Percentiles rank a stretch among this genome's conserved stretches.
These are phyloP conservation scores for Glaucidium brasilianum DNA, from an alignment of 2,113 vertebrate genomes.

Conservation along the genomic window DNA sequence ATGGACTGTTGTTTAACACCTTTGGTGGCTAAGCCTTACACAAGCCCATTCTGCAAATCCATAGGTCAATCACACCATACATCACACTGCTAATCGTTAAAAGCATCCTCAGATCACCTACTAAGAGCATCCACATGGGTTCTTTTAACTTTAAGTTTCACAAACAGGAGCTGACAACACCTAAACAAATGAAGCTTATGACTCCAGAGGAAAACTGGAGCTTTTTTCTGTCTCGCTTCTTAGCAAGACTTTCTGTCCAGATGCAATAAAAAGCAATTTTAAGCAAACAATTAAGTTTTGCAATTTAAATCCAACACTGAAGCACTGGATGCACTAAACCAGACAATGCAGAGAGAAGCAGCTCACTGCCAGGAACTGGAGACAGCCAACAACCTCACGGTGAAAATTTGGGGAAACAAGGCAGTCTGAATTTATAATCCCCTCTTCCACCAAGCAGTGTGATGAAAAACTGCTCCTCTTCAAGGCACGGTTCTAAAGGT, in stretches of 20 bases:
- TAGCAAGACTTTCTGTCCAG: not conserved
- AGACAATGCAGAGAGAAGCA: not conserved
- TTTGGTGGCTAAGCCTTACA: not conserved
- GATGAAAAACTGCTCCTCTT: not conserved
- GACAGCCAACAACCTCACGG: not conserved
- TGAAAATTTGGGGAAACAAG: not conserved
- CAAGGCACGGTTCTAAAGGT: not conserved
- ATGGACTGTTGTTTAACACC: rapidly evolving
- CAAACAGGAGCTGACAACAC: not conserved
- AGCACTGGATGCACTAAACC: not conserved
- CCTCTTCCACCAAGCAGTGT: not conserved
- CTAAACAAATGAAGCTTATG: not conserved
- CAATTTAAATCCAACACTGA: not conserved
- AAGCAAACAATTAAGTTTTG: not conserved
- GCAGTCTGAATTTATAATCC: not conserved
- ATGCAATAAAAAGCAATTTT: not conserved
- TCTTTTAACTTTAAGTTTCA: not conserved
- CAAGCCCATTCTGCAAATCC: not conserved
- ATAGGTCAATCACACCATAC: not conserved
- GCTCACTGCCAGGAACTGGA: not conserved
- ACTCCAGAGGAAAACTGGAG: not conserved
- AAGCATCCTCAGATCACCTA: not conserved
- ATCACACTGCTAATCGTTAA: not conserved
- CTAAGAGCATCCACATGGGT: not conserved
- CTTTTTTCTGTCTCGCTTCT: not conserved